Base-by-base conservation (phyloP, 2,888 invertebrate species). In the Loripinus fragilis region DNA sequence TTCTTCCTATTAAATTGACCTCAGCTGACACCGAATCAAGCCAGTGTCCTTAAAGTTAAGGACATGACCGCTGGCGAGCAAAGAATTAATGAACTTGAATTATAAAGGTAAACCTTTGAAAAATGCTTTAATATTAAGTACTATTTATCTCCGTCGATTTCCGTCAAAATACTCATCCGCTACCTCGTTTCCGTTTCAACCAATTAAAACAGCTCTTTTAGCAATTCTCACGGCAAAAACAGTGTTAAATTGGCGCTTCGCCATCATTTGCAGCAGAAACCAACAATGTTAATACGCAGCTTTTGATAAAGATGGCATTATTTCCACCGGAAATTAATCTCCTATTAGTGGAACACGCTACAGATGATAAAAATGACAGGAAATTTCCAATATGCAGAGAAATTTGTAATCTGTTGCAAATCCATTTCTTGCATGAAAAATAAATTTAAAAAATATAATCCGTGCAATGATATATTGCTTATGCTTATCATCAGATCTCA, bases 261-360 rank as follows among this genome's bases (percentile, higher is more conserved):
- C 60, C 30, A 33, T 60, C 23, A 60, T 60, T 60, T 60, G 60
- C 60, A 60, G 60, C 30, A 60, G 60, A 60, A 12, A 12, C 20
- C 5, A 20, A 30, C 60, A 60, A 60, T 33, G 60, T 20, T 60
- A 60, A 60, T 60, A 60, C 28, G 60, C 28, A 33, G 60, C 17
- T 60, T 60, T 60, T 30, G 33, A 33, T 33, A 60, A 60, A 60
- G 33, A 60, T 17, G 33, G 33, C 28, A 28, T 60, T 28, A 60
- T 60, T 60, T 60, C 60, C 60, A 33, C 33, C 60, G 60, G 60
- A 60, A 60, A 60, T 60, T 60, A 60, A 60, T 60, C 60, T 60
- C 60, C 38, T 38, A 38, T 38, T 12, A 38, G 38, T 8, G 38
- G 38, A 8, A 38, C 38, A 38, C 38, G 38, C 38, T 38, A 38